These are phyloP conservation scores for Haliaeetus leucogaster DNA, from an alignment of 2,113 vertebrate species.

Conservation along the genomic window DNA sequence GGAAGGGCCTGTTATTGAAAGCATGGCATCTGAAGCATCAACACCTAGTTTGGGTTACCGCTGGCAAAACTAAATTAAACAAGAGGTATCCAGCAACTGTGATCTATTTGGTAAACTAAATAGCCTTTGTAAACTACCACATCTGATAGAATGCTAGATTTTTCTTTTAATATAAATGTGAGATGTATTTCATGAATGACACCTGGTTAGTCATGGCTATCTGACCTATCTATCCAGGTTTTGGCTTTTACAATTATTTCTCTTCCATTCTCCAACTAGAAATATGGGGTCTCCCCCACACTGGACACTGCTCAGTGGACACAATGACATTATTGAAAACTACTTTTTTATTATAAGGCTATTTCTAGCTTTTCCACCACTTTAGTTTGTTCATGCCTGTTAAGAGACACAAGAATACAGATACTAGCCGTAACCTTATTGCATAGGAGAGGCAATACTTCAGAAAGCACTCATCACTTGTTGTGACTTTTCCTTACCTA, in stretches of 20 bases:
- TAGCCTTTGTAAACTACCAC: neutral
- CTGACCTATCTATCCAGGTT: neutral
- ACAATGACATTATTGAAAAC: neutral
- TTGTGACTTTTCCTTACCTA: neutral
- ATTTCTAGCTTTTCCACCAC: neutral
- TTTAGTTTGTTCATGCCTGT: neutral
- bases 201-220: neutral
- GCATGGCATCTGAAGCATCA: neutral
- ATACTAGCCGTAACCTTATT: neutral
- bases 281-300: neutral
- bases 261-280: neutral
- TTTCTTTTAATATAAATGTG: neutral
- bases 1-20: neutral
- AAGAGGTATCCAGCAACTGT: neutral
- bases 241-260: neutral
- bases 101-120: neutral
- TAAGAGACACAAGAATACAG: neutral
- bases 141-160: neutral
- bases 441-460: neutral
- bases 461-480: neutral
- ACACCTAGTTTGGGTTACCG: neutral
- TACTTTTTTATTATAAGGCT: neutral
- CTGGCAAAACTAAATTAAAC: neutral
- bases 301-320: neutral
- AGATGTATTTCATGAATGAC: neutral